Evolutionary conservation across 1,140 invertebrate genomes (phyloP).

Genomic region (Seison nebaliae): DNA sequence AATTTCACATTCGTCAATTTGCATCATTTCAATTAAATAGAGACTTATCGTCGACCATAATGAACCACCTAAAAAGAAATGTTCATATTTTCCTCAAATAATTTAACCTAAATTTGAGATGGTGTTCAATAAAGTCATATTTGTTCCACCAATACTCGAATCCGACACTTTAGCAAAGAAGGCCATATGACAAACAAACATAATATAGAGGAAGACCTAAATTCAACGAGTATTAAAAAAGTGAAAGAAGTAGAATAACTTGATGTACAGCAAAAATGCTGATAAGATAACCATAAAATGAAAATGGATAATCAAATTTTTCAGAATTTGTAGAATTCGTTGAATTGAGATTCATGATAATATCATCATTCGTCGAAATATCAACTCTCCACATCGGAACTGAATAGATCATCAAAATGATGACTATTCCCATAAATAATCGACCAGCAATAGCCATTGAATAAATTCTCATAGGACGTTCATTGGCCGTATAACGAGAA

Average conservation of each 20-base stretch:
- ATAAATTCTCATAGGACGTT: slow-evolving; percentile 58
- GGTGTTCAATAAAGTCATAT: slow-evolving; percentile 96
- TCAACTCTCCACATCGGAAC: slow-evolving; percentile 6
- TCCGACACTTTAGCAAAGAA: slow-evolving; percentile 63
- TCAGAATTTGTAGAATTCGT: too few relatives aligned
- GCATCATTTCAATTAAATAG: not conserved
- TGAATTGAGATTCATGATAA: too few relatives aligned
- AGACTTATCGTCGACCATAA: not conserved
- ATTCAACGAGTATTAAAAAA: too few relatives aligned
- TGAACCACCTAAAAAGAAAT: slow-evolving; percentile 3
- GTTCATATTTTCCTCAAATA: not conserved
- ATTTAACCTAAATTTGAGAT: slow-evolving; percentile 51
- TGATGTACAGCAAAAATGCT: too few relatives aligned
- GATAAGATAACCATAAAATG: too few relatives aligned
- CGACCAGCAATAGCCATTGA: slow-evolving; percentile 60
- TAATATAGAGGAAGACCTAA: slow-evolving; percentile 21
- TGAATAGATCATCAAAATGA: slow-evolving; percentile 6
- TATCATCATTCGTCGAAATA: too few relatives aligned
- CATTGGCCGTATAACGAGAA: slow-evolving; percentile 57
- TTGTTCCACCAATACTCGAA: slow-evolving; percentile 59
- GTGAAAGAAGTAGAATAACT: too few relatives aligned
- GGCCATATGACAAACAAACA: slow-evolving; percentile 48
- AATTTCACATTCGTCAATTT: too few relatives aligned
- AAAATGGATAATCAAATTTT: too few relatives aligned
- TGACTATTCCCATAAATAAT: slow-evolving; percentile 6